Evolutionary conservation across 1,140 invertebrate species (phyloP).

Genomic region (Aethina tumida): DNA sequence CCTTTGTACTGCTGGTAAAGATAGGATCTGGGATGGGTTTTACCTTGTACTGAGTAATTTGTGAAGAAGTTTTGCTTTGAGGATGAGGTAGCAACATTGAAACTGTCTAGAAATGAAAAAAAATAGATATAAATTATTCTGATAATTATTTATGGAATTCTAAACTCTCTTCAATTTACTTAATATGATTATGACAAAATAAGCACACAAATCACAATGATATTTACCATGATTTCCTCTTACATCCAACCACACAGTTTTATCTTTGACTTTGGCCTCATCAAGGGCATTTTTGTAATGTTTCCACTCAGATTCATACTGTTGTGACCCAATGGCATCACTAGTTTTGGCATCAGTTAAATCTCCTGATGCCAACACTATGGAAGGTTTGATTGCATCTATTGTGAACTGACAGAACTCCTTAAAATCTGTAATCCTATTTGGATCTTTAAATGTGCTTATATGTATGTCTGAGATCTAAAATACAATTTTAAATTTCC

Average conservation of each 20-base stretch:
- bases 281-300: constrained; percentile 65
- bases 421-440: constrained; percentile 64
- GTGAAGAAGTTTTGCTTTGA: constrained; percentile 68
- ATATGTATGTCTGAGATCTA: constrained; percentile 85
- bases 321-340: constrained; percentile 70
- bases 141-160: not conserved
- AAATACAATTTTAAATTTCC: constrained; percentile 20
- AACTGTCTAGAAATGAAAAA: constrained; percentile 66
- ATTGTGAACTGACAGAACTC: constrained; percentile 73
- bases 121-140: constrained; percentile 9
- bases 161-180: not conserved
- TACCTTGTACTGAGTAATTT: constrained; percentile 74
- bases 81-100: constrained; percentile 63
- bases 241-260: constrained; percentile 81
- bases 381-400: constrained; percentile 60
- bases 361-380: constrained; percentile 81
- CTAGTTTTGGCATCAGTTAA: constrained; percentile 79
- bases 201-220: constrained; percentile 9
- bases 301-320: constrained; percentile 78
- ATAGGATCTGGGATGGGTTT: constrained; percentile 62
- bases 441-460: constrained; percentile 70
- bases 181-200: constrained; percentile 5
- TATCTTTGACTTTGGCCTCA: constrained; percentile 53
- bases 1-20: constrained; percentile 51
- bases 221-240: constrained; percentile 86